Evolutionary conservation across 2,113 vertebrate genomes (phyloP), one percentile per base, ranked within the genome.

Genomic region (Gallinago jamesoni): DNA sequence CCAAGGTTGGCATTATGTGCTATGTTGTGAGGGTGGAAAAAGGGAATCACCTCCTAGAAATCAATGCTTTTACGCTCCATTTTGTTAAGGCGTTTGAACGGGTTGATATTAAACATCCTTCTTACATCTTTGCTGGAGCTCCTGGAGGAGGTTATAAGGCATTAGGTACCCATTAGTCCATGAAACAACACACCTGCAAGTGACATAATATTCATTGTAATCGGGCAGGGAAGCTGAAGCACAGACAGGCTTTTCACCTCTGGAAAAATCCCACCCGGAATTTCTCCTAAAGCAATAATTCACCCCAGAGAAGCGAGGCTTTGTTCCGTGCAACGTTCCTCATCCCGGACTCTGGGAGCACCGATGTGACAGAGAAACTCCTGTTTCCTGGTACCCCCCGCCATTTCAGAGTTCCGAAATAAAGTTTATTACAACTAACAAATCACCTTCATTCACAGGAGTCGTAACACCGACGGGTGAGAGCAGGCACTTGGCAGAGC

Each of bases 31-130:
- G 67, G 17, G 31, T 59, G 39, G 12, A 8, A 30, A 76, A 43
- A 31, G 12, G 64, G 75, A 56, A 15, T 31, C 35, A 4, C 9
- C 25, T 7, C 41, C 7, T 12, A n/a, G 30, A 21, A 78, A 41
- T 27, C 33, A 37, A 39, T 9, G 35, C 37, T 62, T 7, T 37
- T 50, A 18, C 0, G 0, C 50, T 59, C 67, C 18, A 2, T 4
- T 69, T 56, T 35, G 18, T 47, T 31, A 15, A 33, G 0, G 1
- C 8, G 3, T 4, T 4, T 18, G 23, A 53, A 14, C 0, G 1
- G 7, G 55, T 35, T 14, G 19, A 13, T 10, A 13, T n/a, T 22
- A 45, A 89, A 68, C 19, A 62, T 3, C 27, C 8, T 27, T 7
- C 25, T 37, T 8, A 0, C 3, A 19, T 12, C 59, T 81, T 50